Conservation (phyloP, 2,113 vertebrate genomes). For the Anarhynchus alexandrinus region DNA sequence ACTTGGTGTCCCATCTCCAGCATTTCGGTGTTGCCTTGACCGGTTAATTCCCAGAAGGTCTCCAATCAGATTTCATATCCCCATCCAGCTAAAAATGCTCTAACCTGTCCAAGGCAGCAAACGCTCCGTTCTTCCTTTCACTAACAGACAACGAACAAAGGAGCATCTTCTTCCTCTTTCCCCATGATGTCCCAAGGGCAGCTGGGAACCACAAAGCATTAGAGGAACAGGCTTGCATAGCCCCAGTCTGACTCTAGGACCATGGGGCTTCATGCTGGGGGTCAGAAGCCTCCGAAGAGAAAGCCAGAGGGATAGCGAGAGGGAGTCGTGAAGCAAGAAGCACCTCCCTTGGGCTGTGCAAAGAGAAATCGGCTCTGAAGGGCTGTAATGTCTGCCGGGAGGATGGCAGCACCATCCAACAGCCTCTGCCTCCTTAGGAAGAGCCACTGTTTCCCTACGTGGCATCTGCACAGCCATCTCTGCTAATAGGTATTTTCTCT, state of each 20-base stretch:
- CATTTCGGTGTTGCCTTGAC: background rate
- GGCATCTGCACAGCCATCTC: background rate
- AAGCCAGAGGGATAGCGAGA: background rate
- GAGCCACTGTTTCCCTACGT: background rate
- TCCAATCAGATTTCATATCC: background rate
- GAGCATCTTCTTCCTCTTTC: background rate
- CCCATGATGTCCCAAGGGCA: rapidly evolving
- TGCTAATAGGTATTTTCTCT: background rate
- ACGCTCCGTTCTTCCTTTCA: background rate
- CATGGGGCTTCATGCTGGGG: background rate
- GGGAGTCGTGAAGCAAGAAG: background rate
- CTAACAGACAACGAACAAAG: background rate
- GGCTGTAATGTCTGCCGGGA: background rate
- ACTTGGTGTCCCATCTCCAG: background rate
- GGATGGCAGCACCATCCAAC: background rate
- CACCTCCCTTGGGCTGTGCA: background rate
- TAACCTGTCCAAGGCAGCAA: background rate
- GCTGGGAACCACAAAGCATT: background rate
- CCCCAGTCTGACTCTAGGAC: background rate
- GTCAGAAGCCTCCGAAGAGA: background rate
- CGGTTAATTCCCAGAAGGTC: background rate
- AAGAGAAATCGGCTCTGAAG: background rate
- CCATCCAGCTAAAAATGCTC: background rate
- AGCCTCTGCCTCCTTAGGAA: background rate
- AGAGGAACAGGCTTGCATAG: background rate